phyloP scores from a whole-genome alignment of 2,797 vertebrate genomes.

The Sphenopsis melanotis region DNA sequence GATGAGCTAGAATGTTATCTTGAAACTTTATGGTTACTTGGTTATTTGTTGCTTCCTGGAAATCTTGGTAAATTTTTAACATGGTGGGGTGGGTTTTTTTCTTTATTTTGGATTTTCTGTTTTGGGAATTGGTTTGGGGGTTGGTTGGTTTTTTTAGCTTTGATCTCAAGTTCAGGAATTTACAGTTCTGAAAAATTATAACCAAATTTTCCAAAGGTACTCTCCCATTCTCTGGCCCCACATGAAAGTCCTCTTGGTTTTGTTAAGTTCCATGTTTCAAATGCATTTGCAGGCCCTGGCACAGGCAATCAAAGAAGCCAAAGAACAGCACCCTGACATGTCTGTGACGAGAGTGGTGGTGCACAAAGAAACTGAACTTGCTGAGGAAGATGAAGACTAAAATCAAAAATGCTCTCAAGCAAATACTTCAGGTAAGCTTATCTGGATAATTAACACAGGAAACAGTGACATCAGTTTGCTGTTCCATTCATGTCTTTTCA shows the following conservation, averaged over 20 bases:
- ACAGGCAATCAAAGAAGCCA: constrained; percentile 98
- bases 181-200: background rate
- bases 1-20: background rate
- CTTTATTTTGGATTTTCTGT: background rate
- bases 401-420: constrained; percentile 32
- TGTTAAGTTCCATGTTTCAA: constrained; percentile 43
- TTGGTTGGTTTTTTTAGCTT: background rate
- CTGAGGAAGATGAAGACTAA: constrained; percentile 88
- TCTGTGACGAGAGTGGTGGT: constrained; percentile 98
- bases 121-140: background rate
- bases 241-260: background rate
- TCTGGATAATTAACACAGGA: background rate
- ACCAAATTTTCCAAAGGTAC: background rate
- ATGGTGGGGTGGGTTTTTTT: no score
- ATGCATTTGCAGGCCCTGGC: constrained; percentile 87
- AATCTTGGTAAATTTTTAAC: background rate
- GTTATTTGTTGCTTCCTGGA: background rate
- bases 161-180: background rate
- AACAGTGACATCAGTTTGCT: background rate
- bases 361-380: constrained; percentile 97
- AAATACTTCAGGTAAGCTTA: background rate
- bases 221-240: background rate
- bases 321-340: constrained; percentile 99
- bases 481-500: background rate
- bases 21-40: background rate